These are phyloP conservation scores for Diarsia mendica DNA, from an alignment of 2,888 invertebrate genomes.

Conservation along the genomic window DNA sequence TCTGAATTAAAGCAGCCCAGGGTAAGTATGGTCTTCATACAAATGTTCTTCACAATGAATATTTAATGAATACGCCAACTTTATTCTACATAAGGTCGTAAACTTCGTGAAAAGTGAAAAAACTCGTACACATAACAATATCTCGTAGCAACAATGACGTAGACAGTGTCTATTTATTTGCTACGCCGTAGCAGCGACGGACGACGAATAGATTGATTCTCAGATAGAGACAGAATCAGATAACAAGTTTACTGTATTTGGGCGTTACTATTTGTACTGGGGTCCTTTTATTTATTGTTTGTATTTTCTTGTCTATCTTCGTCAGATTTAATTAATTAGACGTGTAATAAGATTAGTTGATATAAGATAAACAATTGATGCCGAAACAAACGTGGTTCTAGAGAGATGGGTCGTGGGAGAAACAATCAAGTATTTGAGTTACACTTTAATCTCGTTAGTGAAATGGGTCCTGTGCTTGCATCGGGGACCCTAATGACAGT, in stretches of 20 bases:
- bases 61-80: constrained; percentile 42
- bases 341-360: constrained; percentile 22
- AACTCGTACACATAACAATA: constrained; percentile 16
- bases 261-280: constrained; percentile 27
- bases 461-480: constrained; percentile 63
- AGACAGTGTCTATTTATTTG: constrained; percentile 30
- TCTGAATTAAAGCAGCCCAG: constrained; percentile 50
- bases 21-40: constrained; percentile 54
- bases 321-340: constrained; percentile 41
- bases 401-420: constrained; percentile 29
- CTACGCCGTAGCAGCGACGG: constrained; percentile 46
- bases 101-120: constrained; percentile 38
- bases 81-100: constrained; percentile 17
- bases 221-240: constrained; percentile 43
- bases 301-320: constrained; percentile 37
- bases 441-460: constrained; percentile 62
- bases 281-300: constrained; percentile 33
- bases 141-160: constrained; percentile 37
- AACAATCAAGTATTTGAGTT: constrained; percentile 44
- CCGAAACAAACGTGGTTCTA: constrained; percentile 14
- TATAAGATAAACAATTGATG: constrained; percentile 17
- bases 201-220: constrained; percentile 45
- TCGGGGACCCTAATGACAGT: constrained; percentile 51
- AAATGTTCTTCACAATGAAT: constrained; percentile 55
- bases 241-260: constrained; percentile 48